Base-by-base conservation (phyloP, 1,140 invertebrate genomes). In the Cryptotermes secundus region DNA sequence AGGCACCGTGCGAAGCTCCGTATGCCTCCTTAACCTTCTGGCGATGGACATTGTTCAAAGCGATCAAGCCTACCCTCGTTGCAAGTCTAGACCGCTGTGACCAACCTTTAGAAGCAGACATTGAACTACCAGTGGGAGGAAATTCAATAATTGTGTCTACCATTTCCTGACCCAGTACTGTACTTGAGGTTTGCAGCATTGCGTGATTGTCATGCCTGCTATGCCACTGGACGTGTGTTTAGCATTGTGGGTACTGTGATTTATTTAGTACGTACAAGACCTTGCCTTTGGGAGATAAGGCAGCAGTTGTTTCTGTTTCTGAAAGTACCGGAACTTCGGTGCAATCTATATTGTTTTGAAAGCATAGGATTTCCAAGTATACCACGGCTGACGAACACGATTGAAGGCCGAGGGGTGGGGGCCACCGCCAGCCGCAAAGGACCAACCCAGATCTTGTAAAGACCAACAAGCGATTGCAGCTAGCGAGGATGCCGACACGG, bases 221-320 rank as follows among this genome's bases (percentile, higher is more conserved):
- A 14, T 19, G 45, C 19, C 45, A 7, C 45, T 49, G 14, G 14
- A 22, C 45, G 14, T 49, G 45, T 19, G 16, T n/a, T 26, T 72
- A 14, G 59, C 59, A 26, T 72, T 72, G n/a, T 72, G 59, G 26
- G 2, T 31, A 3, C 22, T 72, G 7, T 72, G 59, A 31, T 1
- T n/a, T 72, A 72, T 72, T 72, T n/a, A 72, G 59, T 3, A 59
- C 53, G 53, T 59, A 72, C 59, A 72, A 72, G 59, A 72, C 59
- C 53, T 9, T 72, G 59, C 59, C 59, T 72, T 72, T 31, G 59
- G 59, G 31, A 72, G 59, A 72, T 6, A n/a, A 2, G 59, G 6
- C 26, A 3, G 26, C 3, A 31, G 59, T 3, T n/a, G 12, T 72
- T 59, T n/a, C 59, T 72, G 16, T 72, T 72, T 72, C 7, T 72